phyloP scores from a whole-genome alignment of 2,888 invertebrate species.

The Miltochrista miniata region DNA sequence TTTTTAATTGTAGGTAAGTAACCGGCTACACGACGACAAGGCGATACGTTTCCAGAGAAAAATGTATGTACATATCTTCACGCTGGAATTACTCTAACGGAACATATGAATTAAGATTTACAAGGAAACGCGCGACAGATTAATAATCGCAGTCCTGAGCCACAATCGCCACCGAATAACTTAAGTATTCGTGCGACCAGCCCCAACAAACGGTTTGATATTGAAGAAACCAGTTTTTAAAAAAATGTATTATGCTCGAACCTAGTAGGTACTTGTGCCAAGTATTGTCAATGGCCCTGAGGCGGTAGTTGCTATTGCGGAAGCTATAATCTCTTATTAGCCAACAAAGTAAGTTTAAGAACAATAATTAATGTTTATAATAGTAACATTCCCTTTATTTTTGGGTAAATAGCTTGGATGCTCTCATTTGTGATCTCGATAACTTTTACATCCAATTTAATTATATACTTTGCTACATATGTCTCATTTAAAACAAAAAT shows the following conservation, averaged over 20 bases:
- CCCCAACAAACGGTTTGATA: constrained; percentile 8
- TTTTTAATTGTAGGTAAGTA: constrained; percentile 81
- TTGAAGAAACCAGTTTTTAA: constrained; percentile 26
- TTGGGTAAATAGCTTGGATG: no score
- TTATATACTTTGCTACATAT: no score
- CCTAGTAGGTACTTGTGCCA: no score
- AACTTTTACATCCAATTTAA: no score
- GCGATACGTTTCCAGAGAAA: constrained; percentile 78
- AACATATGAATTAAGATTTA: constrained; percentile 70
- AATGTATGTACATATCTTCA: constrained; percentile 62
- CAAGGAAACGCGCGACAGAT: constrained; percentile 62
- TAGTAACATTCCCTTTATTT: no score
- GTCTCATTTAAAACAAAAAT: constrained; percentile 26
- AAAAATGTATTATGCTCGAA: no score
- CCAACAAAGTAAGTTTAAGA: no score
- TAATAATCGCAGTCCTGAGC: constrained; percentile 43
- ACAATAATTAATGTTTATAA: no score
- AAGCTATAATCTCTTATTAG: no score
- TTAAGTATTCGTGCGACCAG: constrained; percentile 18
- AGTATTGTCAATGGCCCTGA: no score
- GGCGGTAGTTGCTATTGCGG: no score
- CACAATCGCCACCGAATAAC: constrained; percentile 43
- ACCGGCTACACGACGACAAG: constrained; percentile 73
- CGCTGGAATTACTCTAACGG: constrained; percentile 74
- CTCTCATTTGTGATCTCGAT: no score